These are phyloP conservation scores for Centropristis striata DNA, from an alignment of 2,113 vertebrate species.

Conservation along the genomic window DNA sequence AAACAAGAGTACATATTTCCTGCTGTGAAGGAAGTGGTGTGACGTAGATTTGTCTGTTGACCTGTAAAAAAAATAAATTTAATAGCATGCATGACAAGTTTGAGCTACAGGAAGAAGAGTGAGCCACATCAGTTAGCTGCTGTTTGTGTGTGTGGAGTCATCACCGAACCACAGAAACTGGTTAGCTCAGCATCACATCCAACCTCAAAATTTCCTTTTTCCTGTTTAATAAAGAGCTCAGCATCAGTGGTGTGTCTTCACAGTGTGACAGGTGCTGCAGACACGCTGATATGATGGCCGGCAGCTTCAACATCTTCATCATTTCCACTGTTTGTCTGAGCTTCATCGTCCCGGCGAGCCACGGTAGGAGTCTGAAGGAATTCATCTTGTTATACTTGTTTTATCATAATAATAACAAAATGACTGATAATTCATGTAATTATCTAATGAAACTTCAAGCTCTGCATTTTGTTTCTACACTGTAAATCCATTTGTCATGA, in stretches of 20 bases:
- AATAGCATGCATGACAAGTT: neutral
- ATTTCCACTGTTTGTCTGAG: neutral
- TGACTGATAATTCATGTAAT: neutral
- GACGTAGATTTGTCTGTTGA: neutral
- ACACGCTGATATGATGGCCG: slow-evolving; percentile 11
- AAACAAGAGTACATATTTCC: neutral
- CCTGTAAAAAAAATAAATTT: neutral
- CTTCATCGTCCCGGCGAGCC: neutral
- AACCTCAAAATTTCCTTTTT: neutral
- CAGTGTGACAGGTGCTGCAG: neutral
- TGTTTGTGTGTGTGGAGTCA: neutral
- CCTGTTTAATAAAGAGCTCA: neutral
- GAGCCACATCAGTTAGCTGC: neutral
- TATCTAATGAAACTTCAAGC: neutral
- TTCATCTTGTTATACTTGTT: neutral
- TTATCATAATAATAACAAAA: neutral
- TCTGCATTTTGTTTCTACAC: too few species aligned
- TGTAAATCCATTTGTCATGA: too few species aligned
- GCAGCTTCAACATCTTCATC: slow-evolving; percentile 16
- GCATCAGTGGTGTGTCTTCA: too few species aligned
- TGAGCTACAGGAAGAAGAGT: slow-evolving; percentile 11
- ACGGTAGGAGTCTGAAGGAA: slow-evolving; percentile 39
- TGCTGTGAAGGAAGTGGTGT: neutral
- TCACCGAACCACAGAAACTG: neutral
- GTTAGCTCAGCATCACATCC: neutral